These are phyloP conservation scores for Trichopria drosophilae DNA, from an alignment of 2,888 invertebrate genomes.

Conservation along the genomic window DNA sequence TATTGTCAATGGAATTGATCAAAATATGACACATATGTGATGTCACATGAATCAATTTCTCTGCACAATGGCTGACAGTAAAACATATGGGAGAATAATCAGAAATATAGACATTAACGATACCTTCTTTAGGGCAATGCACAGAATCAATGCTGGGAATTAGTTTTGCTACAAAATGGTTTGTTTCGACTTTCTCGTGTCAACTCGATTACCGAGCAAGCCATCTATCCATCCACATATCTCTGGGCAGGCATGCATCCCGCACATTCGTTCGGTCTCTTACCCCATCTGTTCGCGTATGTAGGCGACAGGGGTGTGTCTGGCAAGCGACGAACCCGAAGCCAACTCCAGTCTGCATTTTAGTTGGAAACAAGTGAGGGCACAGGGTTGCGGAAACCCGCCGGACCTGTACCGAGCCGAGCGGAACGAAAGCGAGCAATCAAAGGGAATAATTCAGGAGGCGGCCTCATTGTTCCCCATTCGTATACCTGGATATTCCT, in stretches of 20 bases:
- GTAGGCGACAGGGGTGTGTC: slow-evolving; percentile 9
- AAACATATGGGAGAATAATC: too few relatives aligned
- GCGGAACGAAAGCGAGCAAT: slow-evolving; percentile 57
- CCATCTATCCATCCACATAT: slow-evolving; percentile 35
- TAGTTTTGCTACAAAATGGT: slow-evolving; percentile 38
- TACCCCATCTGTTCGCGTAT: slow-evolving; percentile 3
- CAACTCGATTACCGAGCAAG: slow-evolving; percentile 43
- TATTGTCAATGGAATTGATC: too few relatives aligned
- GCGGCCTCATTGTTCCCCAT: slow-evolving; percentile 52
- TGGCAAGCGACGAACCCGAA: too few relatives aligned
- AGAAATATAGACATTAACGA: too few relatives aligned
- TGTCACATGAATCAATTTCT: too few relatives aligned
- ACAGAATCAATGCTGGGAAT: too few relatives aligned
- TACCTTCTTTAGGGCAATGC: too few relatives aligned
- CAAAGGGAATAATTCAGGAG: slow-evolving; percentile 59
- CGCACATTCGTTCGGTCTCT: slow-evolving; percentile 29
- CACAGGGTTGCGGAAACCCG: not conserved
- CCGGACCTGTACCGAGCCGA: slow-evolving; percentile 41
- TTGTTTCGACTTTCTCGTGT: slow-evolving; percentile 48
- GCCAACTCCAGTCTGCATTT: too few relatives aligned
- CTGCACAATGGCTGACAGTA: too few relatives aligned
- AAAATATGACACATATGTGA: too few relatives aligned
- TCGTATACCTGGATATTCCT: slow-evolving; percentile 13
- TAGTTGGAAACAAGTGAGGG: not conserved
- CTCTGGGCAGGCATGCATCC: slow-evolving; percentile 26